Conservation (phyloP, 2,113 vertebrate genomes). For the Galemys pyrenaicus region DNA sequence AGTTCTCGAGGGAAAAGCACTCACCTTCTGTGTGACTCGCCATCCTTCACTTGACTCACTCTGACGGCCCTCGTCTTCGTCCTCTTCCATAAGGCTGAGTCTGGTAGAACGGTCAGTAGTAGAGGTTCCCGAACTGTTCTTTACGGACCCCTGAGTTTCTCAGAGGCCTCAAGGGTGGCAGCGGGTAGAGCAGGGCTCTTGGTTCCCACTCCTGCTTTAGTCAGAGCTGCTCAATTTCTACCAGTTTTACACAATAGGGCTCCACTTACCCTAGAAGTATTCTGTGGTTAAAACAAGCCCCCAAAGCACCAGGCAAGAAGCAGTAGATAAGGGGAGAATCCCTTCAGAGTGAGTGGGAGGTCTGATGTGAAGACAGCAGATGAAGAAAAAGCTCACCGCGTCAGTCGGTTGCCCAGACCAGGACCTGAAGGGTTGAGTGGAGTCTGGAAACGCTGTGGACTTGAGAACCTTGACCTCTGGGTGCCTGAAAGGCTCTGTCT, state of each 20-base stretch:
- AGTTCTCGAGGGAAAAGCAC: neutral
- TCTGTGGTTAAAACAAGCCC: neutral
- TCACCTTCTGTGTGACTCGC: slow-evolving; percentile 66
- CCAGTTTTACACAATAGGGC: neutral
- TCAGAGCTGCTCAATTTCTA: neutral
- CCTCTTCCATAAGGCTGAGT: slow-evolving; percentile 80
- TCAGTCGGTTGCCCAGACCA: slow-evolving; percentile 56
- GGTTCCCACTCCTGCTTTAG: neutral
- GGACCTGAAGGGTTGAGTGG: neutral
- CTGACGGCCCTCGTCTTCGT: slow-evolving; percentile 63
- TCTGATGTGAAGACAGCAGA: neutral
- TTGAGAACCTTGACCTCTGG: neutral
- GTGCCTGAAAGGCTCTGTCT: slow-evolving; percentile 39
- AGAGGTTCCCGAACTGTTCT: neutral
- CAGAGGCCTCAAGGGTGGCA: neutral
- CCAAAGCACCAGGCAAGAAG: neutral
- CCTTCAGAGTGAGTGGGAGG: neutral
- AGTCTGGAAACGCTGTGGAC: neutral
- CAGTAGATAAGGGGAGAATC: neutral
- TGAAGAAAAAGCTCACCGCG: slow-evolving; percentile 64
- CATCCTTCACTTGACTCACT: slow-evolving; percentile 44
- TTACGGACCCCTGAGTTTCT: neutral
- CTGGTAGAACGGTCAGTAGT: slow-evolving; percentile 38
- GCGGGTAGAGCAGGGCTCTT: neutral
- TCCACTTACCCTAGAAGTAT: neutral